phyloP scores from a whole-genome alignment of 2,113 vertebrate species.

The Oryzias woworae region DNA sequence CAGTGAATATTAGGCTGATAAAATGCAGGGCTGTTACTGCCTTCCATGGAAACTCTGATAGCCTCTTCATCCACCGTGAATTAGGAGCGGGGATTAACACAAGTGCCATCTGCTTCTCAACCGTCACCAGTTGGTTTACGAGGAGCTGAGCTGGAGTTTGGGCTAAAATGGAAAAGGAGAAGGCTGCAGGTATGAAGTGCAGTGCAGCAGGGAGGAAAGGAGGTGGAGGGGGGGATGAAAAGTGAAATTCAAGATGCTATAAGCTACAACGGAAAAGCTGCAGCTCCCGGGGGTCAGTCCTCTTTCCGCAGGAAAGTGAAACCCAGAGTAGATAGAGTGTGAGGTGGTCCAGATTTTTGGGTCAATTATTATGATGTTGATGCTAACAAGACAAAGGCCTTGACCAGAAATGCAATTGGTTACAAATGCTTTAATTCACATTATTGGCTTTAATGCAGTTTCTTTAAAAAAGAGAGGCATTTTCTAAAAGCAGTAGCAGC shows the following conservation, averaged over 20 bases:
- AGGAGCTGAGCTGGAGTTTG: constrained; percentile 9
- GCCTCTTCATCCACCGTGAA: constrained; percentile 38
- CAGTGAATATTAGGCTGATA: constrained; percentile 66
- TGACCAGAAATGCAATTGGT: neutral
- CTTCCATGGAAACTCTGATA: constrained; percentile 62
- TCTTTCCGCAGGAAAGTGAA: constrained; percentile 80
- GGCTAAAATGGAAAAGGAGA: constrained; percentile 45
- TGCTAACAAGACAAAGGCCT: constrained; percentile 78
- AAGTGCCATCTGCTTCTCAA: constrained; percentile 41
- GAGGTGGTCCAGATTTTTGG: constrained; percentile 79
- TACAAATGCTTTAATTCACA: neutral
- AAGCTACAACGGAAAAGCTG: constrained; percentile 73
- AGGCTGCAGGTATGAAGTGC: constrained; percentile 48
- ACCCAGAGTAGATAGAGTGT: constrained; percentile 74
- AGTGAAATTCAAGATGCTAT: constrained; percentile 90
- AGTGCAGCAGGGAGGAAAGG: neutral
- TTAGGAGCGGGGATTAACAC: constrained; percentile 39
- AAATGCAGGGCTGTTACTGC: constrained; percentile 52
- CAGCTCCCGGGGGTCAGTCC: constrained; percentile 79
- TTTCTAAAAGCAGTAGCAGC: too few relatives aligned
- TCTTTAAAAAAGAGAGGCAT: too few relatives aligned
- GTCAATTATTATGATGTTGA: constrained; percentile 84
- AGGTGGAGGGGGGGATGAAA: constrained; percentile 61
- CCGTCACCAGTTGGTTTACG: constrained; percentile 23
- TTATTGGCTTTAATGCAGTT: neutral